Evolutionary conservation across 2,113 vertebrate species (phyloP).

Genomic region (Stegostoma tigrinum): DNA sequence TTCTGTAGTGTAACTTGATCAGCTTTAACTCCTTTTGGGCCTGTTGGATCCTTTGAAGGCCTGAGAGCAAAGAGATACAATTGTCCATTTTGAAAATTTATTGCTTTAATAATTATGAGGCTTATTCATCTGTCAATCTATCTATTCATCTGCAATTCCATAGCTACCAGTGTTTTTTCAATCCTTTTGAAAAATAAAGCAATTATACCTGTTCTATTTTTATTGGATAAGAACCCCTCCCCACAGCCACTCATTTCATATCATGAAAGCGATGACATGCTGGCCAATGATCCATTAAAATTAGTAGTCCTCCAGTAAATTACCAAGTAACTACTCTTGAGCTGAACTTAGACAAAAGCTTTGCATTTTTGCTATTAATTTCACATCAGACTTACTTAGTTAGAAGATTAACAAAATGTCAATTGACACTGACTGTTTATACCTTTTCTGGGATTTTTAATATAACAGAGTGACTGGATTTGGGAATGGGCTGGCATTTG

Average conservation of each 20-base stretch:
- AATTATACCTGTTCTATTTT: neutral
- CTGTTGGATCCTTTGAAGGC: neutral
- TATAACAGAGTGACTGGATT: too few relatives aligned
- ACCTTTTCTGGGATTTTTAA: too few relatives aligned
- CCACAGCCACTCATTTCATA: neutral
- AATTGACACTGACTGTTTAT: too few relatives aligned
- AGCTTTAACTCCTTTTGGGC: neutral
- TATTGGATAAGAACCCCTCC: neutral
- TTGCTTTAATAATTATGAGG: neutral
- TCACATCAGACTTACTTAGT: neutral
- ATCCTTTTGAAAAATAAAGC: slow-evolving; percentile 27
- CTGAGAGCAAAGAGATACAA: neutral
- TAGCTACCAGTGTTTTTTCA: neutral
- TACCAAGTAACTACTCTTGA: neutral
- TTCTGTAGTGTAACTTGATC: neutral
- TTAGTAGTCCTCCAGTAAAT: neutral
- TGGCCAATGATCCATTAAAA: neutral
- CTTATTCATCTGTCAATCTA: neutral
- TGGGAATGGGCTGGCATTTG: too few relatives aligned
- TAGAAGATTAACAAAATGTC: too few relatives aligned
- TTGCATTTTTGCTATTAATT: neutral
- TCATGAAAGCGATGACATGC: neutral
- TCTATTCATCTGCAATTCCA: slow-evolving; percentile 28
- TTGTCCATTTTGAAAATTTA: neutral
- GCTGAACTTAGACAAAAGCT: neutral